Percentiles rank a stretch among this genome's conserved stretches.
These are phyloP conservation scores for Salvelinus fontinalis DNA, from an alignment of 2,113 vertebrate genomes.

Conservation along the genomic window DNA sequence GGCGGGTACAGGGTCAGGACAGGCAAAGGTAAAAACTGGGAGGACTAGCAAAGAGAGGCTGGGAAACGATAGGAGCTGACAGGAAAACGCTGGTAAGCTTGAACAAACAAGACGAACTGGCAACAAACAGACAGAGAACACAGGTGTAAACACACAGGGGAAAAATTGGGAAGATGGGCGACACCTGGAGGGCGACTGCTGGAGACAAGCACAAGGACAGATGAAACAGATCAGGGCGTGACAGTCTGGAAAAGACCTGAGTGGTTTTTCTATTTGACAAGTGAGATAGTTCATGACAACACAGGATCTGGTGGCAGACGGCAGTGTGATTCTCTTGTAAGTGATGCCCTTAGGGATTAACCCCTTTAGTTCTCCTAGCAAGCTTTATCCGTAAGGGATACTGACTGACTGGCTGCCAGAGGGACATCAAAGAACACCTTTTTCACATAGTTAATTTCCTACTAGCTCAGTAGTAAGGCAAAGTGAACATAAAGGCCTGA, in stretches of 20 bases:
- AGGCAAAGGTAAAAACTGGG: too few species aligned
- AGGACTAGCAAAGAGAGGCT: too few species aligned
- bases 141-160: too few species aligned
- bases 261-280: conserved; percentile 20
- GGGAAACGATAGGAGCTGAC: too few species aligned
- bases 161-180: too few species aligned
- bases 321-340: background rate
- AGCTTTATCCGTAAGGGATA: background rate
- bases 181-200: too few species aligned
- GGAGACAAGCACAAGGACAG: too few species aligned
- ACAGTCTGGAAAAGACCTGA: background rate
- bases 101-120: too few species aligned
- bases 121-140: too few species aligned
- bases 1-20: too few species aligned
- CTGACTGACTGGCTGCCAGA: background rate
- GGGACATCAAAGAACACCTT: background rate
- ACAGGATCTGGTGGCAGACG: background rate
- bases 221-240: too few species aligned
- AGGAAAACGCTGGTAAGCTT: too few species aligned
- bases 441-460: background rate
- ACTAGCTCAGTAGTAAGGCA: background rate
- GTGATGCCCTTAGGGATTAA: background rate
- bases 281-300: conserved; percentile 12
- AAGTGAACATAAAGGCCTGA: background rate
- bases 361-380: background rate